phyloP scores from a whole-genome alignment of 2,797 vertebrate genomes.

The Lycodopsis pacificus region DNA sequence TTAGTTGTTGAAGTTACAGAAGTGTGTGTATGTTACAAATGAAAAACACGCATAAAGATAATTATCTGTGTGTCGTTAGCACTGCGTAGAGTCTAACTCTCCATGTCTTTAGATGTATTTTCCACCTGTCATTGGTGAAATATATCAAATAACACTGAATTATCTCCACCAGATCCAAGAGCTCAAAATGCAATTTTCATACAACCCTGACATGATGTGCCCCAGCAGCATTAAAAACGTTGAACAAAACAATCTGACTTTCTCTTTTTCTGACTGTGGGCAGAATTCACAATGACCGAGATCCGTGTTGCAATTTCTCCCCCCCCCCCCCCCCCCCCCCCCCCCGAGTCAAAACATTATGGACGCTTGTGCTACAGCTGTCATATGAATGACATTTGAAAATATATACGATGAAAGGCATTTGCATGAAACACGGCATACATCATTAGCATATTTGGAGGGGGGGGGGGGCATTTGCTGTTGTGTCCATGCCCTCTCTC shows the following conservation, averaged over 20 bases:
- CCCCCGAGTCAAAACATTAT: constrained; percentile 67
- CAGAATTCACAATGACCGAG: constrained; percentile 64
- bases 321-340: constrained; percentile 38
- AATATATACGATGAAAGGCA: constrained; percentile 64
- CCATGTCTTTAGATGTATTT: background rate
- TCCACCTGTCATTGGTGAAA: constrained; percentile 14
- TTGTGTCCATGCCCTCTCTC: constrained; percentile 37
- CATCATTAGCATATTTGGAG: constrained; percentile 61
- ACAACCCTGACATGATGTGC: constrained; percentile 39
- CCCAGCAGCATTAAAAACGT: constrained; percentile 49
- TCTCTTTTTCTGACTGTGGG: constrained; percentile 53
- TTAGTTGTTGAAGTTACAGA: constrained; percentile 4
- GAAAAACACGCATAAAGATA: background rate
- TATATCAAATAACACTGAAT: constrained; percentile 11
- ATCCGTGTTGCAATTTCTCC: constrained; percentile 51
- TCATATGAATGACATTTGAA: constrained; percentile 70
- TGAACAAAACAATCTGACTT: constrained; percentile 69
- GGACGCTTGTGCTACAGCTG: constrained; percentile 66
- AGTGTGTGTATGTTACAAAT: background rate
- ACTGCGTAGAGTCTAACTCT: background rate
- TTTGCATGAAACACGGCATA: constrained; percentile 67
- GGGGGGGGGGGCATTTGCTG: constrained; percentile 18
- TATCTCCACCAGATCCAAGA: constrained; percentile 24
- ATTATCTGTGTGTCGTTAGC: background rate
- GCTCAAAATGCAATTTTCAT: constrained; percentile 28